phyloP scores from a whole-genome alignment of 2,113 vertebrate species.

The Chaetura pelagica region DNA sequence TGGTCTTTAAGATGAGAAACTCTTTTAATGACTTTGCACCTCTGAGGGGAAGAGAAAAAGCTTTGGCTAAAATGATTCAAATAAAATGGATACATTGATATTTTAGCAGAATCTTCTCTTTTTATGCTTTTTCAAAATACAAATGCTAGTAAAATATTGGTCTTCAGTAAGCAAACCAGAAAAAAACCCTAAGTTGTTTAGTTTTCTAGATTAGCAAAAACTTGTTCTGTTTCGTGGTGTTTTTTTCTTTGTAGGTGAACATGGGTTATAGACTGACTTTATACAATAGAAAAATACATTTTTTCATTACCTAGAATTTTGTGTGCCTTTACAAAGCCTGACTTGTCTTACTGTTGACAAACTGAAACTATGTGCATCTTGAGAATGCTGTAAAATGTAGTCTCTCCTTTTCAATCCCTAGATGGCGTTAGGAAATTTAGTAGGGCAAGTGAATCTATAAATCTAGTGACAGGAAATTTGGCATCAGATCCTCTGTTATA shows the following conservation, averaged over 20 bases:
- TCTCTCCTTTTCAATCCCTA: not conserved
- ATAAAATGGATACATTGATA: not conserved
- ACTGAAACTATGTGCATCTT: not conserved
- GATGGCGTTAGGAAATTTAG: not conserved
- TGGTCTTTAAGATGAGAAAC: not conserved
- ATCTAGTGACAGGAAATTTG: not conserved
- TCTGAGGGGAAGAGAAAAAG: not conserved
- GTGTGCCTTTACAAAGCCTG: not conserved
- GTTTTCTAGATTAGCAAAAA: not conserved
- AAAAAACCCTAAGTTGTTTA: not conserved
- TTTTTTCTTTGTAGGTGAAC: not conserved
- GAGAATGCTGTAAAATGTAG: not conserved
- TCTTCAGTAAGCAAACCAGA: not conserved
- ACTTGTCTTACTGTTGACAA: not conserved
- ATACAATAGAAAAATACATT: not conserved
- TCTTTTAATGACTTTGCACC: not conserved
- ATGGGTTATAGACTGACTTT: not conserved
- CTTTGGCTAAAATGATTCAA: not conserved
- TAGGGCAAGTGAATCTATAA: not conserved
- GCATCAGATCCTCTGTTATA: not conserved
- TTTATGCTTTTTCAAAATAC: not conserved
- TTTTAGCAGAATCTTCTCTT: not conserved
- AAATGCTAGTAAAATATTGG: not conserved
- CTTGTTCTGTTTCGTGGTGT: not conserved
- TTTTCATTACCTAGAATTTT: not conserved